Evolutionary conservation across 2,797 vertebrate species (phyloP).

Genomic region (Zenarchopterus dispar): DNA sequence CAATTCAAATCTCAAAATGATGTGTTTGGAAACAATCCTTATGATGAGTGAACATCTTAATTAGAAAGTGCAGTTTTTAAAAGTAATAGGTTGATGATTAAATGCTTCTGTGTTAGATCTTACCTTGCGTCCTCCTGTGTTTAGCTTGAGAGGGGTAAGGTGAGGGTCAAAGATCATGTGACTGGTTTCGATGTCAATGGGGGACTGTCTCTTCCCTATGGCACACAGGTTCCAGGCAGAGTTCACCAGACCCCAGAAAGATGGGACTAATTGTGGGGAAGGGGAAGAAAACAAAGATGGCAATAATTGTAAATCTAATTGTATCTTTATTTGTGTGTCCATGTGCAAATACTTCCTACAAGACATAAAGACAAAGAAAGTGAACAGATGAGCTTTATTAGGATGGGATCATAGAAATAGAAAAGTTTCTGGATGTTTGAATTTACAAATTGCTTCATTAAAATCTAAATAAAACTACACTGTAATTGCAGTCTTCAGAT

Average conservation of each 20-base stretch:
- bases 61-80: too few species aligned
- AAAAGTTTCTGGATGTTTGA: conserved; percentile 27
- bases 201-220: conserved; percentile 96
- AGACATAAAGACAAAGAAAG: conserved; percentile 32
- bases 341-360: too few species aligned
- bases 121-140: conserved; percentile 96
- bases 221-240: conserved; percentile 98
- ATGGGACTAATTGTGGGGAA: conserved; percentile 86
- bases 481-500: conserved; percentile 46
- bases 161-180: conserved; percentile 99
- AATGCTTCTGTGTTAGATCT: conserved; percentile 19
- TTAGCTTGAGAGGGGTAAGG: conserved; percentile 93
- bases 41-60: too few species aligned
- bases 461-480: conserved; percentile 28
- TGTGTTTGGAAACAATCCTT: too few species aligned
- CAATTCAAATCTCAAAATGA: too few species aligned
- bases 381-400: conserved; percentile 33
- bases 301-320: conserved; percentile 5
- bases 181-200: conserved; percentile 97
- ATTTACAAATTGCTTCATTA: conserved; percentile 58
- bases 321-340: neutral
- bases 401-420: conserved; percentile 26
- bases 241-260: conserved; percentile 99
- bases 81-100: too few species aligned
- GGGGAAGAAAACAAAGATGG: conserved; percentile 2